Conservation (phyloP, 2,888 invertebrate genomes). For the Cremastinae sp. region DNA sequence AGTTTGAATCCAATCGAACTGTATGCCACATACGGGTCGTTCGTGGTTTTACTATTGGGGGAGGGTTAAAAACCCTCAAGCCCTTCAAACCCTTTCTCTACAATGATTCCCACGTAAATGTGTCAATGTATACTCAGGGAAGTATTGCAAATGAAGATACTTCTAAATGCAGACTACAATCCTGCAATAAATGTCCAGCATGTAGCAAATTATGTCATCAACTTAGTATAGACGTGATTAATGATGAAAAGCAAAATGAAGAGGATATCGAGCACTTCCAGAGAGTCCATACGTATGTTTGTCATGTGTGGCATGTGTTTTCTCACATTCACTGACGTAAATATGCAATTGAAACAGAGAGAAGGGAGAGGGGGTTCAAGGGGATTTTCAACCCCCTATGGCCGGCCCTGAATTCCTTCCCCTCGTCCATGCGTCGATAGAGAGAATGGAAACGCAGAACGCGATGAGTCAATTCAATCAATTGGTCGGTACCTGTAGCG, state of each 20-base stretch:
- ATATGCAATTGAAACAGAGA: slow-evolving; percentile 48
- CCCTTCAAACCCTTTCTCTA: slow-evolving; percentile 2
- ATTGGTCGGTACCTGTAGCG: slow-evolving; percentile 73
- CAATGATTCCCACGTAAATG: neutral
- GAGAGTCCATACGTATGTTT: slow-evolving; percentile 58
- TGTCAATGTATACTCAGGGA: neutral
- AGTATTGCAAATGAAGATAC: slow-evolving; percentile 3
- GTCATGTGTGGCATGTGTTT: slow-evolving; percentile 37
- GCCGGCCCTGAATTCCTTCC: neutral
- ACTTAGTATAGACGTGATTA: slow-evolving; percentile 34
- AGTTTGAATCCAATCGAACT: neutral
- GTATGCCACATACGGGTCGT: neutral
- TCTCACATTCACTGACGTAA: slow-evolving; percentile 43
- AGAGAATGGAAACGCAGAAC: slow-evolving; percentile 54
- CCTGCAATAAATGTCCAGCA: slow-evolving; percentile 25
- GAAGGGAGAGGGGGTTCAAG: neutral
- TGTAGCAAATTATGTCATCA: slow-evolving; percentile 52
- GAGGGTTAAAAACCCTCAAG: too few relatives aligned
- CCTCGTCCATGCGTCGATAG: slow-evolving; percentile 7
- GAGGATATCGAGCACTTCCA: slow-evolving; percentile 36
- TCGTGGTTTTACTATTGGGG: neutral
- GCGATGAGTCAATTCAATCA: slow-evolving; percentile 79
- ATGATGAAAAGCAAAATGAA: slow-evolving; percentile 10
- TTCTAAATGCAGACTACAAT: slow-evolving; percentile 40
- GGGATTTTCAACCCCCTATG: neutral